Percentiles rank a stretch among this genome's conserved stretches.
Evolutionary conservation across 1,140 invertebrate genomes (phyloP).

Genomic region (Papilio aristodemus): DNA sequence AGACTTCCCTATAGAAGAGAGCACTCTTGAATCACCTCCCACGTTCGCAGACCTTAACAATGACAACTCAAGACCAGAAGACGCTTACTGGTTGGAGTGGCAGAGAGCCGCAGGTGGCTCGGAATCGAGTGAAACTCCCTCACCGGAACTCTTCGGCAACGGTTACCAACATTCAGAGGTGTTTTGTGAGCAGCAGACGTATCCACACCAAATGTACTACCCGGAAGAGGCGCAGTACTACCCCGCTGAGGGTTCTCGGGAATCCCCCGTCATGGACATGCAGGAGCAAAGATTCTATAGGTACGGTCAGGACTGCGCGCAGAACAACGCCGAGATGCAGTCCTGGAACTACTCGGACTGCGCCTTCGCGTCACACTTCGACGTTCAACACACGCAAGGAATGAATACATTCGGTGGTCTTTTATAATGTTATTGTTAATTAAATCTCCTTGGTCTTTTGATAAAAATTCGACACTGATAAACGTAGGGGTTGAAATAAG

Average conservation of each 20-base stretch:
- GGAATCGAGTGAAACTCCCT: constrained; percentile 80
- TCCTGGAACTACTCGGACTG: constrained; percentile 65
- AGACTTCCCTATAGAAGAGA: constrained; percentile 80
- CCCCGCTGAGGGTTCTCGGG: constrained; percentile 55
- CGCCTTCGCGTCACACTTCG: constrained; percentile 58
- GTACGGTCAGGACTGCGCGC: constrained; percentile 61
- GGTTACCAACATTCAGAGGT: constrained; percentile 64
- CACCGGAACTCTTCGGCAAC: constrained; percentile 70
- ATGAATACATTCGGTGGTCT: constrained; percentile 61
- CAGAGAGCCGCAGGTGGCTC: constrained; percentile 68
- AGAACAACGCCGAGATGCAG: constrained; percentile 59
- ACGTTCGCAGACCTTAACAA: constrained; percentile 87
- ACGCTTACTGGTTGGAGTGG: constrained; percentile 75
- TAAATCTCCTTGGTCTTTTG: neutral
- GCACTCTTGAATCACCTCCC: constrained; percentile 83
- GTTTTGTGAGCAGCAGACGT: constrained; percentile 66
- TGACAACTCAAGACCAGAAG: constrained; percentile 82
- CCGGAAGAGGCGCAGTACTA: constrained; percentile 71
- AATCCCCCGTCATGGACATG: constrained; percentile 57
- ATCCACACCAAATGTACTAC: constrained; percentile 59
- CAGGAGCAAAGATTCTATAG: constrained; percentile 66
- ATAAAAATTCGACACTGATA: neutral
- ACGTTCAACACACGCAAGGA: constrained; percentile 59
- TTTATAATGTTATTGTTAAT: constrained; percentile 57
- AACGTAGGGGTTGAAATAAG: neutral